Conservation (phyloP, 2,888 invertebrate genomes). For the Eilema caniola region DNA sequence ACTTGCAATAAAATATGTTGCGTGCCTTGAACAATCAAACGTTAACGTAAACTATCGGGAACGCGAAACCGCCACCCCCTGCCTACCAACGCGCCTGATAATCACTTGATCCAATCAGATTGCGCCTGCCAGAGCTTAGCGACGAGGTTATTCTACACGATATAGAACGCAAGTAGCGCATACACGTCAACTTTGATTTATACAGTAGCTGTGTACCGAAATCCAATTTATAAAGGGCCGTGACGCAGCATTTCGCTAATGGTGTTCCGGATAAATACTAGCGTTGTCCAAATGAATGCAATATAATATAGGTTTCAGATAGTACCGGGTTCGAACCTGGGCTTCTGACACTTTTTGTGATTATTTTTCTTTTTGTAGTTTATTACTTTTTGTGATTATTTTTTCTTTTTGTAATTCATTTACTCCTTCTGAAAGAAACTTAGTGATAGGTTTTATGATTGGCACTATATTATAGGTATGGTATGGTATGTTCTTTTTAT, state of each 20-base stretch:
- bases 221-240: constrained; percentile 25
- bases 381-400: too few relatives aligned
- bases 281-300: not conserved
- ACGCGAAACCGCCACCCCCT: constrained; percentile 21
- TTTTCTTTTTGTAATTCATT: too few relatives aligned
- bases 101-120: constrained; percentile 69
- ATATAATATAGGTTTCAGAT: too few relatives aligned
- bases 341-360: too few relatives aligned
- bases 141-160: constrained; percentile 50
- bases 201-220: constrained; percentile 6
- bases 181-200: constrained; percentile 19
- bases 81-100: constrained; percentile 58
- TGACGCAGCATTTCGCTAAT: not conserved
- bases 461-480: too few relatives aligned
- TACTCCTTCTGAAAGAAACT: too few relatives aligned
- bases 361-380: too few relatives aligned
- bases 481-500: too few relatives aligned
- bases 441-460: too few relatives aligned
- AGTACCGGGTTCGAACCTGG: too few relatives aligned
- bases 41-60: constrained; percentile 3
- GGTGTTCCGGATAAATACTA: not conserved
- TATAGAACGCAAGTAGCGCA: constrained; percentile 31
- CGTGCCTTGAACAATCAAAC: constrained; percentile 5
- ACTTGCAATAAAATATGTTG: constrained; percentile 1
- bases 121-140: constrained; percentile 48